Evolutionary conservation across 2,113 vertebrate genomes (phyloP), one percentile per base, ranked within the genome.

Genomic region (Mormyrus iriodes): DNA sequence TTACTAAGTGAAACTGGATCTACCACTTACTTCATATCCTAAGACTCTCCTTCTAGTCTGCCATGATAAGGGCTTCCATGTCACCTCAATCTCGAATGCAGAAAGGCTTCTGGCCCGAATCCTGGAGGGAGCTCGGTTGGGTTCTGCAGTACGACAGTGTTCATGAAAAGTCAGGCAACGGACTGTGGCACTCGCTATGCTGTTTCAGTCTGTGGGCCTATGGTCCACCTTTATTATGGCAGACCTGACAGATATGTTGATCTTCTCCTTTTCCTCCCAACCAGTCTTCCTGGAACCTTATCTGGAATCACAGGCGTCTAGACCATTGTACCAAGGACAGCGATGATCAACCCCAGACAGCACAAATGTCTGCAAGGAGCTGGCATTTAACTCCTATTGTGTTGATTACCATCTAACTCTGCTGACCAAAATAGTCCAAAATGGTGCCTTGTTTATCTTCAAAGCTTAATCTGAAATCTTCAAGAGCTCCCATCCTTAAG

Each of bases 31-130:
- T 97, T 99, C 98, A 0, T 99, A 99, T 39, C 98, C 98, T 91
- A 98, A 96, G 76, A 99, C 97, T 79, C 98, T 94, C 89, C 97
- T 97, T 94, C 96, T 97, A 85, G 96, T 96, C 58, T 93, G 96
- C 91, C 97, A 97, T 89, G 95, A 95, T 0, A 98, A 95, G 10
- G 97, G 95, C 92, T 97, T 96, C 98, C 98, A 99, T 0, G 94
- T 96, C 69, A 99, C 97, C 93, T 98, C 97, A 0, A 99, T 92
- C 0, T 99, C 97, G 1, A 97, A 97, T 1, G 98, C 97, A 42
- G 98, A 99, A 89, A 99, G 95, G 86, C 98, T 99, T 91, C 96
- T 97, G 92, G 97, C 97, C n/a, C 95, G 94, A 90, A 99, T 94
- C 10, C 96, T 95, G 90, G 95, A 96, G 3, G 98, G 98, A 51